phyloP scores from a whole-genome alignment of 2,797 vertebrate genomes.

The Steatocranus sp. region DNA sequence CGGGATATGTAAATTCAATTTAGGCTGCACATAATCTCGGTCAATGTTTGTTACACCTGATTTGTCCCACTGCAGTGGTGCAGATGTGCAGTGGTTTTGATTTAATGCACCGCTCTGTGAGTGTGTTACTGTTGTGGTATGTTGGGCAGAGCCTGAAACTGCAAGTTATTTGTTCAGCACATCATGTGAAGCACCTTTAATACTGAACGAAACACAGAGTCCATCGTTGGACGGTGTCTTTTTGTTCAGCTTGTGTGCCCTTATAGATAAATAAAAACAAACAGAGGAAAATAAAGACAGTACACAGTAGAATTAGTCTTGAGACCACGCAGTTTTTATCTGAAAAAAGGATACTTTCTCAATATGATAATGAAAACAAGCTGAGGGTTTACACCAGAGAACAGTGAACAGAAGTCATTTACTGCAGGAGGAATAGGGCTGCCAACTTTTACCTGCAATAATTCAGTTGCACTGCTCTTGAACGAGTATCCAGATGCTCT shows the following conservation, averaged over 20 bases:
- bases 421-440: neutral
- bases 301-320: neutral
- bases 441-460: neutral
- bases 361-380: neutral
- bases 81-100: slow-evolving; percentile 43
- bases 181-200: neutral
- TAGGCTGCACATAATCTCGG: neutral
- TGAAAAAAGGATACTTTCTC: neutral
- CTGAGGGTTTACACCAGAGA: neutral
- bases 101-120: neutral
- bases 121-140: neutral
- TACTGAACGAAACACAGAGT: neutral
- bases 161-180: neutral
- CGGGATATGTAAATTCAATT: slow-evolving; percentile 17
- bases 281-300: neutral
- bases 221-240: fast-evolving
- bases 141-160: neutral
- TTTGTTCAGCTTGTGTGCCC: fast-evolving
- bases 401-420: neutral
- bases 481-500: fast-evolving
- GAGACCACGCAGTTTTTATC: neutral
- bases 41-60: neutral
- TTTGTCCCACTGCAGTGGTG: neutral
- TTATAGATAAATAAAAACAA: fast-evolving
- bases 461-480: neutral